Base-by-base conservation (phyloP, 2,797 vertebrate genomes). In the Gymnothorax javanicus region DNA sequence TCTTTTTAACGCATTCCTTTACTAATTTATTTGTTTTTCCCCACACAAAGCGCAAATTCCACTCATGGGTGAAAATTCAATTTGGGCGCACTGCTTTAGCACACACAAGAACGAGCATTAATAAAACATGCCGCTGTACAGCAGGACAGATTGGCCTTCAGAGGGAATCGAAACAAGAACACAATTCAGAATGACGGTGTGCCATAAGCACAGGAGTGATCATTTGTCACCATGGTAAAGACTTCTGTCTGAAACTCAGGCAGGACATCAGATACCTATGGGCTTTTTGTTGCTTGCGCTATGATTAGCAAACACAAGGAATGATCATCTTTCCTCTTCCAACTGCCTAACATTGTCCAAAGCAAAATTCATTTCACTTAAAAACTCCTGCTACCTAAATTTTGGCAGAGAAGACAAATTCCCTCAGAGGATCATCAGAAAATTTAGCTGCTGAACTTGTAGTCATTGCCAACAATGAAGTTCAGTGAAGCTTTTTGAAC, bases 51-150 rank as follows among this genome's bases (percentile, higher is more conserved):
- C 27, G n/a, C 33, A 52, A 86, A 73, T 50, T 83, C 77, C 84
- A 73, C 56, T 88, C 84, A 83, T 83, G 82, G 79, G 67, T 86
- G 85, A 77, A 88, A 88, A 60, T 27, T 62, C 82, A 56, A 88
- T 88, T 88, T 83, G 58, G 84, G 20, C 13, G 13, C 81, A 64
- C 64, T 81, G 20, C 52, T 82, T 84, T 57, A 69, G 85, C 27
- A 52, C 71, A 59, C 58, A 83, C 50, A 54, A 25, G n/a, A 57
- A 43, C 25, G 4, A 1, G 25, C 59, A 82, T 86, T 82, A 86
- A 86, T 58, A 86, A 52, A 82, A 50, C 60, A 64, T 50, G 12
- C 5, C 54, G 50, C 54, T 43, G 81, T 83, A 64, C 83, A 12
- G 9, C 69, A 56, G 73, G 52, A 23, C 64, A 11, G 20, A 83